These are phyloP conservation scores for Sylvilagus bachmani DNA, from an alignment of 2,113 vertebrate genomes.

Conservation along the genomic window DNA sequence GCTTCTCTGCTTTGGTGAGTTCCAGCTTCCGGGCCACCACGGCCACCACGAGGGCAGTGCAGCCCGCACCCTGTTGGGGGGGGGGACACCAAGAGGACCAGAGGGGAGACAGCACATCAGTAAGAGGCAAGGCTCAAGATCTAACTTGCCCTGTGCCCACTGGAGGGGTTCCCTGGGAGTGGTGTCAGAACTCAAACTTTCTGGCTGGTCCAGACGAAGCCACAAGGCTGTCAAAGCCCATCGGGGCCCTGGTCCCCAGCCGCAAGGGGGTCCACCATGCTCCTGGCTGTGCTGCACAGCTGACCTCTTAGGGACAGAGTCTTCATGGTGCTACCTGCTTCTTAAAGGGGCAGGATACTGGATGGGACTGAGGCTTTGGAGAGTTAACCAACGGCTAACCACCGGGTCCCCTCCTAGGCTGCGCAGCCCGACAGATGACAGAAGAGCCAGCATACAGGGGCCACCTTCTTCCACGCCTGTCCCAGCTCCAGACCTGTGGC, in stretches of 20 bases:
- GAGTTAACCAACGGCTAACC: neutral
- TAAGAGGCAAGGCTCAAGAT: neutral
- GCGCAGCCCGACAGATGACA: too few relatives aligned
- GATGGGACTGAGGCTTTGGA: neutral
- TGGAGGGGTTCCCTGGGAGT: neutral
- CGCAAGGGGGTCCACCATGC: neutral
- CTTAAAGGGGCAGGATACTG: neutral
- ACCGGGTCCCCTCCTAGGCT: neutral
- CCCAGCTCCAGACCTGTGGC: neutral
- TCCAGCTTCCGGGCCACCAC: conserved; percentile 99
- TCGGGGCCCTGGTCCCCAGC: neutral
- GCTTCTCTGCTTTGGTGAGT: conserved; percentile 99
- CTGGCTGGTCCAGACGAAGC: neutral
- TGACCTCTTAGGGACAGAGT: neutral
- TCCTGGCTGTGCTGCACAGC: neutral
- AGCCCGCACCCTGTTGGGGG: conserved; percentile 93
- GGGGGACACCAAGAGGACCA: conserved; percentile 6
- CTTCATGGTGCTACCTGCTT: neutral
- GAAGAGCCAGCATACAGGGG: neutral
- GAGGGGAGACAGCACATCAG: conserved; percentile 3
- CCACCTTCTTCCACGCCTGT: neutral
- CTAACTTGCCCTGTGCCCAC: accelerated
- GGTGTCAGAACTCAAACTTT: neutral
- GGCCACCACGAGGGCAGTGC: conserved; percentile 98
- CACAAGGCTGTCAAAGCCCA: neutral